Evolutionary conservation across 1,140 invertebrate genomes (phyloP).

Genomic region (Apis cerana): DNA sequence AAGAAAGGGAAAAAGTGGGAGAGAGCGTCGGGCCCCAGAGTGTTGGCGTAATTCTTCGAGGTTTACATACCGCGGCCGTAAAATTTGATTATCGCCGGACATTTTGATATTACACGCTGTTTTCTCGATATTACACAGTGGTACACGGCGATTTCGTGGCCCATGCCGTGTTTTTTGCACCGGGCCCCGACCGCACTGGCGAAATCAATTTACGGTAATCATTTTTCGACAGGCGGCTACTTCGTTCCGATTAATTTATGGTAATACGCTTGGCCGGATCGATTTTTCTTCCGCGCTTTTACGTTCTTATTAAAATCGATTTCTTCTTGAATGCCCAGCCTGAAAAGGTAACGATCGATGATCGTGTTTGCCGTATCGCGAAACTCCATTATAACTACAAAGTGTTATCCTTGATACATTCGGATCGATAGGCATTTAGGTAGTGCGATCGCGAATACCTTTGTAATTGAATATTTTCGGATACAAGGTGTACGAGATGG

Average conservation of each 20-base stretch:
- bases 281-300: constrained; percentile 12
- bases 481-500: not conserved
- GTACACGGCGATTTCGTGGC: not conserved
- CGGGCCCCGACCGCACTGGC: not conserved
- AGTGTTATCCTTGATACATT: not conserved
- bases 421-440: not conserved
- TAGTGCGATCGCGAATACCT: too few relatives aligned
- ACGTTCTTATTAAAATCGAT: constrained; percentile 29
- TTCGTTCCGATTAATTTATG: constrained; percentile 41
- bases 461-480: not conserved
- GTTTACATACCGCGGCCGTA: constrained; percentile 31
- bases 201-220: constrained; percentile 47
- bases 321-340: not conserved
- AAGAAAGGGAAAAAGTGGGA: not conserved
- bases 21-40: not conserved
- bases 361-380: constrained; percentile 1
- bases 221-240: constrained; percentile 17
- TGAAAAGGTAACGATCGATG: not conserved
- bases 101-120: constrained; percentile 37
- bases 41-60: constrained; percentile 28
- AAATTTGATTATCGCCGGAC: constrained; percentile 46
- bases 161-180: not conserved
- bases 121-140: constrained; percentile 8
- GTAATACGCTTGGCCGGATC: constrained; percentile 16
- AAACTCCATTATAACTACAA: not conserved